Percentiles rank a stretch among this genome's conserved stretches.
phyloP scores from a whole-genome alignment of 2,888 invertebrate species.

The Eupithecia subumbrata region DNA sequence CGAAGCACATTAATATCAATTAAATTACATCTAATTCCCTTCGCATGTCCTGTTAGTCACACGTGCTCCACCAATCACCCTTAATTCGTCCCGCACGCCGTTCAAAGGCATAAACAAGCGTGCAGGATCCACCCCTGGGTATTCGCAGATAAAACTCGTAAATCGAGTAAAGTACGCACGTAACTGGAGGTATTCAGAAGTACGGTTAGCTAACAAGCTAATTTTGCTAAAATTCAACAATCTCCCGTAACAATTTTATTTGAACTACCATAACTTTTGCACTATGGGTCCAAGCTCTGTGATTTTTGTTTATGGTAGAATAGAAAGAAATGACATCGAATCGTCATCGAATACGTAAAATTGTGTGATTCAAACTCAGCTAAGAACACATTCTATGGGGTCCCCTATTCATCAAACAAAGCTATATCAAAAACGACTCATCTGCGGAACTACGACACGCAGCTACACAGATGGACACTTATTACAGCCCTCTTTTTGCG shows the following conservation, averaged over 20 bases:
- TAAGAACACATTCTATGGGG: no score
- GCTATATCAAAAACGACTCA: not conserved
- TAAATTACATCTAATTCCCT: slow-evolving; percentile 7
- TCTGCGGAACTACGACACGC: not conserved
- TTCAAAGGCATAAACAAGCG: slow-evolving; percentile 49
- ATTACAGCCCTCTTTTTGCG: no score
- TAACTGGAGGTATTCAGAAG: slow-evolving; percentile 18
- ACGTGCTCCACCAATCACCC: slow-evolving; percentile 37
- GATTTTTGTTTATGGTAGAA: not conserved
- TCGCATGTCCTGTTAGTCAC: slow-evolving; percentile 18
- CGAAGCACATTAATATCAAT: not conserved
- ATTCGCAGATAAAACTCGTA: slow-evolving; percentile 53
- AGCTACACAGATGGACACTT: no score
- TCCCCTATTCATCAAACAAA: not conserved
- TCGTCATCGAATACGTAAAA: no score
- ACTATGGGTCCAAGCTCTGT: not conserved
- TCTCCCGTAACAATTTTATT: not conserved
- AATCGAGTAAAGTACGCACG: slow-evolving; percentile 52
- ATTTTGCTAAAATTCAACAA: not conserved
- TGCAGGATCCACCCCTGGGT: slow-evolving; percentile 42
- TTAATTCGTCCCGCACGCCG: slow-evolving; percentile 40
- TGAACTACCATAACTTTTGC: not conserved
- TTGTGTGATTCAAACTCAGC: no score
- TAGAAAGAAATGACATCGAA: no score
- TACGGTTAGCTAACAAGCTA: not conserved